A percentile compares a stretch with the other conserved stretches of the same genome.
Evolutionary conservation across 2,113 vertebrate species (phyloP).

Genomic region (Hymenochirus boettgeri): DNA sequence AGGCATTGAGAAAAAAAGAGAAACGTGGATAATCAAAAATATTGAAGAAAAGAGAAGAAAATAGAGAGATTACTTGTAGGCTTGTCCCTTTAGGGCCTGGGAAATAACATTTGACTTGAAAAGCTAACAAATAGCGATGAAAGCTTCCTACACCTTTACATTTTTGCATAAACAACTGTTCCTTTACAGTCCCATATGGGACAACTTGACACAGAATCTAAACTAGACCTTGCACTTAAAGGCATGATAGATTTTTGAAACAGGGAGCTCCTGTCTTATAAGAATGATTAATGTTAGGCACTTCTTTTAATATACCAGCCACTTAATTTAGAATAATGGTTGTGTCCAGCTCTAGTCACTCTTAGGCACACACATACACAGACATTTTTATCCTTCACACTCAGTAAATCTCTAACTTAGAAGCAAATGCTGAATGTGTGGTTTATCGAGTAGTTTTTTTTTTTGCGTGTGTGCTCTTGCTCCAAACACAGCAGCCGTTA

Average conservation of each 20-base stretch:
- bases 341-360: slow-evolving; percentile 18
- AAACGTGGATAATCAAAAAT: no score
- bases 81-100: slow-evolving; percentile 9
- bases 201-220: slow-evolving; percentile 1
- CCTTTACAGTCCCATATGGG: slow-evolving; percentile 10
- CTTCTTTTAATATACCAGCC: slow-evolving; percentile 28
- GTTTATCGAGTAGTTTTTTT: not conserved
- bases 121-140: slow-evolving; percentile 15
- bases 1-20: not conserved
- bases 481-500: slow-evolving; percentile 10
- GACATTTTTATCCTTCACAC: slow-evolving; percentile 23
- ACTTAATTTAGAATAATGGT: slow-evolving; percentile 32
- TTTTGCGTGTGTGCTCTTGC: not conserved
- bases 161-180: slow-evolving; percentile 25
- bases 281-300: slow-evolving; percentile 29
- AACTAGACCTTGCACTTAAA: slow-evolving; percentile 10
- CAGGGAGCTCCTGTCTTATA: slow-evolving; percentile 17
- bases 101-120: slow-evolving; percentile 21
- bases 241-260: slow-evolving; percentile 23
- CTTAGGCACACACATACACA: not conserved
- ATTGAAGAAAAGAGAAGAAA: not conserved
- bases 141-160: slow-evolving; percentile 24
- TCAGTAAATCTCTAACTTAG: slow-evolving; percentile 20
- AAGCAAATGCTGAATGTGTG: slow-evolving; percentile 7
- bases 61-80: not conserved